Conservation (phyloP, 2,888 invertebrate species). For the Leptogaster cylindrica region DNA sequence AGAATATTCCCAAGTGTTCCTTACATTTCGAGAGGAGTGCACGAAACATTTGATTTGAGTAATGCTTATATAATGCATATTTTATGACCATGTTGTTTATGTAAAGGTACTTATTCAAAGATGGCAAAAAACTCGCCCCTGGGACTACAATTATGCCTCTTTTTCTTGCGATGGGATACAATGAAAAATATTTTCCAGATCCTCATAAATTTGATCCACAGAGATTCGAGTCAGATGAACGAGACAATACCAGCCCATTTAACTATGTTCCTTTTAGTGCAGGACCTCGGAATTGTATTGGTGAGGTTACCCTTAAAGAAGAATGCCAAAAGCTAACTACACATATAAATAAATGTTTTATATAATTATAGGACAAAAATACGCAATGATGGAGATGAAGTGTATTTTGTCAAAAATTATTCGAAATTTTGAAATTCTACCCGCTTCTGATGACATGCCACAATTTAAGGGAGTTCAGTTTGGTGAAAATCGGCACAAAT, state of each 20-base stretch:
- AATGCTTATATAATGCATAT: slow-evolving; percentile 42
- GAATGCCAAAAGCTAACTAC: too few species aligned
- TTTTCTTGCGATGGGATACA: slow-evolving; percentile 54
- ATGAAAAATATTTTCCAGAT: slow-evolving; percentile 55
- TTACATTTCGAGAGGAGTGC: slow-evolving; percentile 52
- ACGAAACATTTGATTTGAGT: slow-evolving; percentile 55
- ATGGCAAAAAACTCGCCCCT: slow-evolving; percentile 54
- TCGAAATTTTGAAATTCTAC: slow-evolving; percentile 62
- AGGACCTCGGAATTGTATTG: slow-evolving; percentile 69
- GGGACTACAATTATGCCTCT: slow-evolving; percentile 53
- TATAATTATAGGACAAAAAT: slow-evolving; percentile 61
- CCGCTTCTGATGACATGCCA: slow-evolving; percentile 54
- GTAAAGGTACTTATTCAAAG: slow-evolving; percentile 48
- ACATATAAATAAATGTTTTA: too few species aligned
- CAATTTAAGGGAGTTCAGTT: neutral
- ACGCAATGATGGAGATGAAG: slow-evolving; percentile 66
- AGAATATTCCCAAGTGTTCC: slow-evolving; percentile 59
- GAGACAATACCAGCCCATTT: slow-evolving; percentile 61
- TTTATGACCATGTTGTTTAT: neutral
- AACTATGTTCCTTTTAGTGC: slow-evolving; percentile 70
- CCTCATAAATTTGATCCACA: slow-evolving; percentile 62
- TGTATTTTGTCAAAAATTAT: slow-evolving; percentile 64
- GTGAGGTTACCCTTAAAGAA: slow-evolving; percentile 40
- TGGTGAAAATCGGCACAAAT: neutral
- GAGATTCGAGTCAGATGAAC: slow-evolving; percentile 62